Evolutionary conservation across 2,888 invertebrate genomes (phyloP).

Genomic region (Oscheius sp.): DNA sequence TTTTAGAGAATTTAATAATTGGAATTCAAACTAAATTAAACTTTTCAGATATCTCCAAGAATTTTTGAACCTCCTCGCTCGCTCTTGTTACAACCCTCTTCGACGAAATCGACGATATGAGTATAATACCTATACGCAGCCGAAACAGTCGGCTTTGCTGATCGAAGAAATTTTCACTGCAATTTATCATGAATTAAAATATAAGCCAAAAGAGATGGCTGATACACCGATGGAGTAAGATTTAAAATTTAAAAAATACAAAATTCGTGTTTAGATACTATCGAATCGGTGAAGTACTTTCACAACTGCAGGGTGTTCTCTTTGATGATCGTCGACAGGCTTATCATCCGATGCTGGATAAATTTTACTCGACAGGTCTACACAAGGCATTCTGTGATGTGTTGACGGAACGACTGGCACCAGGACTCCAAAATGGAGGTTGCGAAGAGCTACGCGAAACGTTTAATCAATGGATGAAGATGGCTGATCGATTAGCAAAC

Average conservation of each 20-base stretch:
- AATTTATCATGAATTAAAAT: constrained; percentile 48
- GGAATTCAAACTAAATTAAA: not conserved
- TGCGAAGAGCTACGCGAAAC: constrained; percentile 34
- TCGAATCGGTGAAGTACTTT: constrained; percentile 33
- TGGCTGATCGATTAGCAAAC: constrained; percentile 42
- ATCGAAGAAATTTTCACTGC: constrained; percentile 42
- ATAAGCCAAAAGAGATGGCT: constrained; percentile 22
- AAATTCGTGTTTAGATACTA: constrained; percentile 11
- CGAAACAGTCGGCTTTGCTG: constrained; percentile 7
- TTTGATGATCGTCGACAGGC: constrained; percentile 45
- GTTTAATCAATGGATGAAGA: constrained; percentile 43
- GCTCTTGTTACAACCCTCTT: constrained; percentile 22
- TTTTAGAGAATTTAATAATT: too few relatives aligned
- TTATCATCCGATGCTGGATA: constrained; percentile 34
- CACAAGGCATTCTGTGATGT: constrained; percentile 59
- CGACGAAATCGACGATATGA: constrained; percentile 31
- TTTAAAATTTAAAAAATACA: too few relatives aligned
- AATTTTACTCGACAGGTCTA: constrained; percentile 62
- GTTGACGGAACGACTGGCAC: constrained; percentile 48
- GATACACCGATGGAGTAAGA: constrained; percentile 33
- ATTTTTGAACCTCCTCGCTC: constrained; percentile 37
- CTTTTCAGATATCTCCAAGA: constrained; percentile 33
- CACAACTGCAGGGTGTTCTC: constrained; percentile 42
- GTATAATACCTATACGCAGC: constrained; percentile 2
- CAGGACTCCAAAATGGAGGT: constrained; percentile 42